These are phyloP conservation scores for Proteles cristata DNA, from an alignment of 2,113 vertebrate species.

Conservation along the genomic window DNA sequence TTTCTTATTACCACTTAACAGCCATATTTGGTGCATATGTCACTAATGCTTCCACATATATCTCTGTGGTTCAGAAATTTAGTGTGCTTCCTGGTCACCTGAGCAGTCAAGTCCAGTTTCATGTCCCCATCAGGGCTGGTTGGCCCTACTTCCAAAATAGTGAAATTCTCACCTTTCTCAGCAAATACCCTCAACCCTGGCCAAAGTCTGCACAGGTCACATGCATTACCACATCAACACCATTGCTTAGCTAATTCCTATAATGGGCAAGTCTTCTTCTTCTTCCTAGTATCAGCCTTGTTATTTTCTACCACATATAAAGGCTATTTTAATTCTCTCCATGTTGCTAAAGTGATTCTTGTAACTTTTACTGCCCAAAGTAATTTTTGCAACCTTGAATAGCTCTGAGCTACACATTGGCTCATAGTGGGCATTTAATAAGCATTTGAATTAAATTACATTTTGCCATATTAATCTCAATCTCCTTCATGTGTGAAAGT, in stretches of 20 bases:
- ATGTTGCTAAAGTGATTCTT: neutral
- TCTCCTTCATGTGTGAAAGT: conserved; percentile 12
- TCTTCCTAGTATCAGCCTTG: neutral
- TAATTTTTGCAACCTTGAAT: neutral
- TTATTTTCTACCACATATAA: neutral
- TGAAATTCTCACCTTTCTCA: neutral
- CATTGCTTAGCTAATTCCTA: neutral
- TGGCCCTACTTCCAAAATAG: neutral
- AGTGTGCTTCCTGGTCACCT: neutral
- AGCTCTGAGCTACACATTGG: neutral
- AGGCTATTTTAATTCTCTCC: neutral
- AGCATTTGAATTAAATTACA: conserved; percentile 47
- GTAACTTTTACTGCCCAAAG: neutral
- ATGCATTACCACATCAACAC: neutral
- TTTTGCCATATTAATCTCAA: conserved; percentile 20
- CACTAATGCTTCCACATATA: accelerated
- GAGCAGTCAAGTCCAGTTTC: neutral
- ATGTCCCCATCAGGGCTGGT: neutral
- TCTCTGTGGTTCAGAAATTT: neutral
- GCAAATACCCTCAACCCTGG: neutral
- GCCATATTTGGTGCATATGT: accelerated
- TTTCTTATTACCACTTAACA: neutral
- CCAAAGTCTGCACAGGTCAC: neutral
- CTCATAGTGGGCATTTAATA: neutral
- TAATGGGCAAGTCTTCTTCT: neutral